Percentiles rank a stretch among this genome's conserved stretches.
Evolutionary conservation across 2,888 invertebrate species (phyloP).

Genomic region (Scrobipalpa atriplicella): DNA sequence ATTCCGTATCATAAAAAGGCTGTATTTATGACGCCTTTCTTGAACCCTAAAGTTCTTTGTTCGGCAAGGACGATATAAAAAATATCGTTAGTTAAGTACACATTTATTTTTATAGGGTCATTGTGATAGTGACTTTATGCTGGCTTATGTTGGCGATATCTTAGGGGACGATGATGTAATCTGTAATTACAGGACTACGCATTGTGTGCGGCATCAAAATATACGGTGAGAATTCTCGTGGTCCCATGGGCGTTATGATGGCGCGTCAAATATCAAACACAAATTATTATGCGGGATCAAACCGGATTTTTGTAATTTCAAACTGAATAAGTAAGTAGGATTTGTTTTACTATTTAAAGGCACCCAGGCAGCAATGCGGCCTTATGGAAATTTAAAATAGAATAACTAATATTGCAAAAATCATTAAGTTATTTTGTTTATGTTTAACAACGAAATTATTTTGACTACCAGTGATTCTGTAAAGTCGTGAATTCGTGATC

Average conservation of each 20-base stretch:
- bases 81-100: constrained; percentile 56
- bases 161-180: constrained; percentile 26
- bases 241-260: constrained; percentile 12
- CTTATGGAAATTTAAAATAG: background rate
- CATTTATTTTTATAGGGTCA: constrained; percentile 61
- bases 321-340: constrained; percentile 14
- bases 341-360: constrained; percentile 10
- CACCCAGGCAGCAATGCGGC: background rate
- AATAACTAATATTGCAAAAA: background rate
- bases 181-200: constrained; percentile 22
- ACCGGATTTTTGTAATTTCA: constrained; percentile 15
- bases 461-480: background rate
- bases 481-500: constrained; percentile 19
- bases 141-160: constrained; percentile 35
- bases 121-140: constrained; percentile 49
- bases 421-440: background rate
- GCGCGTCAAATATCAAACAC: constrained; percentile 20
- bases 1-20: constrained; percentile 48
- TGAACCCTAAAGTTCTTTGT: constrained; percentile 43
- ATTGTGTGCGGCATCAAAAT: constrained; percentile 17
- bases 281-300: constrained; percentile 17
- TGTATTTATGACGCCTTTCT: constrained; percentile 51
- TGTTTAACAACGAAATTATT: background rate
- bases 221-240: constrained; percentile 13
- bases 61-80: constrained; percentile 50